Base-by-base conservation (phyloP, 2,113 vertebrate genomes). In the Colius striatus region DNA sequence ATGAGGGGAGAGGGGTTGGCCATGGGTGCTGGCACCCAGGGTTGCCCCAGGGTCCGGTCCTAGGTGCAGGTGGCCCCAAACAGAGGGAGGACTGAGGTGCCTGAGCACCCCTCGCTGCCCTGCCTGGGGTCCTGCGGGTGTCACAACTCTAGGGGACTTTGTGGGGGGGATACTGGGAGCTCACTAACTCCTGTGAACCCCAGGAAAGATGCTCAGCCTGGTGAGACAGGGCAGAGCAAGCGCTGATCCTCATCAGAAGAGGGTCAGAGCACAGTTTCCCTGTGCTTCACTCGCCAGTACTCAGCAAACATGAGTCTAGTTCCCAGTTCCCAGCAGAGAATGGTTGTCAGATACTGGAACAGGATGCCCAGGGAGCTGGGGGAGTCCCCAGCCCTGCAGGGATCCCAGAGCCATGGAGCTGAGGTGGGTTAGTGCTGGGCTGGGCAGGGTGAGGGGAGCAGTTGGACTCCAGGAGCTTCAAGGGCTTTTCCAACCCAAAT, bases 241-340 rank as follows among this genome's bases (percentile, higher is more conserved):
- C 1, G 6, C 51, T 5, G 2, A 20, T 23, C 60, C 38, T 41
- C 9, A 15, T 3, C 1, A 1, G 16, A 25, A 53, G 45, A 25
- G 19, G 58, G 36, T 8, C 0, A 1, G 50, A 12, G 38, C 54
- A 6, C 12, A 55, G 54, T 10, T 27, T 55, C 16, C 54, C 38
- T 41, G 38, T 41, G 38, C 38, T 12, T 41, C 12, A 12, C 38
- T 41, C 38, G 12, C 38, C 38, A 41, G 38, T 41, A 41, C 38
- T 10, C 38, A 41, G 38, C 38, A 41, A 41, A 41, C 38, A 41
- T 41, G 38, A 41, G 38, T 41, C 38, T 41, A 41, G 38, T 41
- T 41, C 38, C 38, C 38, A 41, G 38, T 41, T 41, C 38, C 38
- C 38, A n/a, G n/a, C n/a, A n/a, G n/a, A n/a, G n/a, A n/a, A n/a